Percentiles rank a stretch among this genome's conserved stretches.
phyloP scores from a whole-genome alignment of 2,797 vertebrate genomes.

The Lagodon rhomboides region DNA sequence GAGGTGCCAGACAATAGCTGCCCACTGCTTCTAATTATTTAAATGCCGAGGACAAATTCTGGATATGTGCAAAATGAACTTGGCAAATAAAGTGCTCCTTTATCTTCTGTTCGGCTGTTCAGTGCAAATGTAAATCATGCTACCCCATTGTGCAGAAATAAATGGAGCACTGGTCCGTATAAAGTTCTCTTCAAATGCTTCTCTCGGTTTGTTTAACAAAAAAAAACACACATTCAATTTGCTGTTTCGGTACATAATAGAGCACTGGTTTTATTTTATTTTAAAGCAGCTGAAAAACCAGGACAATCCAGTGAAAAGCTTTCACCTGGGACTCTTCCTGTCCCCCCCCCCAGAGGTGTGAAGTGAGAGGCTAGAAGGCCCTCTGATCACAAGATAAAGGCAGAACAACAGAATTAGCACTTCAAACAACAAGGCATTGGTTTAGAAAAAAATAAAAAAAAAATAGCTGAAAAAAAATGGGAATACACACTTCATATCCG shows the following conservation, averaged over 20 bases:
- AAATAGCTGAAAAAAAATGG: slow-evolving; percentile 12
- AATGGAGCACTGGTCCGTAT: neutral
- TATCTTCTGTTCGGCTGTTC: slow-evolving; percentile 6
- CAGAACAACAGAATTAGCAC: slow-evolving; percentile 79
- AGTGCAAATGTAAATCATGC: neutral
- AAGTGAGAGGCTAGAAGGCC: slow-evolving; percentile 64
- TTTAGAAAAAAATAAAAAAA: slow-evolving; percentile 28
- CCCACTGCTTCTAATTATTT: slow-evolving; percentile 11
- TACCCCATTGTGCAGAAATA: neutral
- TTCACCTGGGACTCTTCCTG: slow-evolving; percentile 57
- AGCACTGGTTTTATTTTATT: slow-evolving; percentile 9
- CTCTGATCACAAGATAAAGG: slow-evolving; percentile 77
- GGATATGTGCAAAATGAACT: slow-evolving; percentile 5
- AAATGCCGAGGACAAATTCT: slow-evolving; percentile 6
- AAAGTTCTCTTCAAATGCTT: slow-evolving; percentile 31
- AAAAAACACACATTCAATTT: neutral
- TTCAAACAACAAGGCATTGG: slow-evolving; percentile 73
- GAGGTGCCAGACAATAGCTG: slow-evolving; percentile 13
- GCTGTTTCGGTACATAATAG: slow-evolving; percentile 1
- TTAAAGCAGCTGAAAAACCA: slow-evolving; percentile 41
- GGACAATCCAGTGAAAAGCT: slow-evolving; percentile 56
- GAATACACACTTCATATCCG: slow-evolving; percentile 70
- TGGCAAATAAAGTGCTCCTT: neutral
- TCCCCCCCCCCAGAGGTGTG: slow-evolving; percentile 71
- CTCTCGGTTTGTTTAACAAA: slow-evolving; percentile 16